Conservation (phyloP, 2,888 invertebrate genomes). For the Cabera pusaria region DNA sequence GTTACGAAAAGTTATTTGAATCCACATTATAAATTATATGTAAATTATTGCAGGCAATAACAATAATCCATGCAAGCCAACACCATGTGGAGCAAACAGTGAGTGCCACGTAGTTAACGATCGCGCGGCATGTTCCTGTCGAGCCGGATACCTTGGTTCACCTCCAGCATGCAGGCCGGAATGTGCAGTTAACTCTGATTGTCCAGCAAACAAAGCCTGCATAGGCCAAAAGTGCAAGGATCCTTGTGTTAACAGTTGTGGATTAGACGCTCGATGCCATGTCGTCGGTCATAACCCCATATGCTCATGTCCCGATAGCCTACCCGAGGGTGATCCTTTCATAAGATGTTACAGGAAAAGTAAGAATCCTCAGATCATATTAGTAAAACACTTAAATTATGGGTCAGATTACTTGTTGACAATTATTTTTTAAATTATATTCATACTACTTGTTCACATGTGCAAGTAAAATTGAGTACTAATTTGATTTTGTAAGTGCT, state of each 20-base stretch:
- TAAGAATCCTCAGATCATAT: too few relatives aligned
- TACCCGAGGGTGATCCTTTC: conserved; percentile 90
- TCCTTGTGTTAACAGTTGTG: conserved; percentile 90
- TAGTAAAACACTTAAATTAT: too few relatives aligned
- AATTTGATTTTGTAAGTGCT: too few relatives aligned
- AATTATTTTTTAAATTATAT: too few relatives aligned
- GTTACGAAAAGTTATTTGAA: too few relatives aligned
- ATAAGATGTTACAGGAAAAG: conserved; percentile 84
- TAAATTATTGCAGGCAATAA: not conserved
- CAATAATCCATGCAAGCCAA: conserved; percentile 87
- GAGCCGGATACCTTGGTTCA: conserved; percentile 86
- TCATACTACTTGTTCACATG: too few relatives aligned
- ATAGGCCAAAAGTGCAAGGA: conserved; percentile 89
- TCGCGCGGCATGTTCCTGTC: conserved; percentile 89
- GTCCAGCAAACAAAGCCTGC: conserved; percentile 88
- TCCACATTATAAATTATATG: too few relatives aligned
- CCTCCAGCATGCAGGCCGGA: conserved; percentile 91
- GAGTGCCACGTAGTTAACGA: conserved; percentile 87
- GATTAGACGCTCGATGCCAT: conserved; percentile 89
- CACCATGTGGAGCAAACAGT: conserved; percentile 91
- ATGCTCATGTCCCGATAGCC: conserved; percentile 87
- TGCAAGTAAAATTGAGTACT: too few relatives aligned
- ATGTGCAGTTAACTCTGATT: conserved; percentile 90
- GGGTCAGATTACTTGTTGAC: too few relatives aligned
- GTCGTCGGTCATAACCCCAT: conserved; percentile 91